A percentile compares a stretch with the other conserved stretches of the same genome.
Conservation (phyloP, 2,797 vertebrate species). For the Tangara arthus region DNA sequence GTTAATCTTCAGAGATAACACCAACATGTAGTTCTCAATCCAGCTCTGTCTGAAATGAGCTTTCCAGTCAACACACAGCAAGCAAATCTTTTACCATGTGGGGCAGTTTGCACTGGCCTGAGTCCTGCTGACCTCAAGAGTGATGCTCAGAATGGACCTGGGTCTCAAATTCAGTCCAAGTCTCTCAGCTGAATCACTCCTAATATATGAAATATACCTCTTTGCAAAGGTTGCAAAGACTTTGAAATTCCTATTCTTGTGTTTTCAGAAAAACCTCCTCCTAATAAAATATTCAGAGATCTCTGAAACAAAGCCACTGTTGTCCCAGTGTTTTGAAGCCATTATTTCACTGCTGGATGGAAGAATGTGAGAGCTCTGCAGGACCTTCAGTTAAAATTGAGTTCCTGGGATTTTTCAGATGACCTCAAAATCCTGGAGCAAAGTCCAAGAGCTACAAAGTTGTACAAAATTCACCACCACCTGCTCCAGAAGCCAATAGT, state of each 20-base stretch:
- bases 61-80: neutral
- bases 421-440: neutral
- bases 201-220: rapidly evolving
- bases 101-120: neutral
- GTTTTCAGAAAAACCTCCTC: neutral
- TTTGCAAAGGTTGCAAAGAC: neutral
- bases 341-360: neutral
- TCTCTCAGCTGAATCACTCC: neutral
- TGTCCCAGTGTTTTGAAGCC: neutral
- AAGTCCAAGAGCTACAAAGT: neutral
- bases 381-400: neutral
- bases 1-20: slow-evolving; percentile 4
- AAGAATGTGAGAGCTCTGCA: neutral
- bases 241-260: neutral
- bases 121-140: neutral
- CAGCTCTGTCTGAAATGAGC: neutral
- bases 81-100: neutral
- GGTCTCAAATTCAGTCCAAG: neutral
- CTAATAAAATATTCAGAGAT: neutral
- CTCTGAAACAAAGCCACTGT: neutral
- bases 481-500: neutral
- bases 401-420: neutral
- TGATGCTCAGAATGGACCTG: neutral
- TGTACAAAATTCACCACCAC: neutral
- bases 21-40: neutral